Evolutionary conservation across 2,797 vertebrate species (phyloP), one percentile per base, ranked within the genome.

Genomic region (Enoplosus armatus): DNA sequence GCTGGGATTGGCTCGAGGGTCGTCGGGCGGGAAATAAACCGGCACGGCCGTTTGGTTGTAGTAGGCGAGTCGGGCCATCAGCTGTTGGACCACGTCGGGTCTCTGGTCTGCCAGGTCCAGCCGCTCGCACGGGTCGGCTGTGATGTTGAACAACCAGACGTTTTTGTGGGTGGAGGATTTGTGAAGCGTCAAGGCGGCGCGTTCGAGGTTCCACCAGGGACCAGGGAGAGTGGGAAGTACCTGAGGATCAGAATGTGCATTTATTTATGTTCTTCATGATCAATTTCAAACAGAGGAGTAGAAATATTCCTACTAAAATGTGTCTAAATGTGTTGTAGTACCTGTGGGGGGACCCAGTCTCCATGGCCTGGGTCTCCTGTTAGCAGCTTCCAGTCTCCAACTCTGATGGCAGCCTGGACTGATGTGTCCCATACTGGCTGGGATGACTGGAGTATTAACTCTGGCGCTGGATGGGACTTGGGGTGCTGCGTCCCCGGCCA

Each of bases 111-210:
- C 94, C 60, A 98, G 88, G 90, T 99, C 97, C 0, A 91, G 93
- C 2, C 97, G 95, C 83, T 99, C 98, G 0, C 96, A 99, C 1
- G 98, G 98, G 91, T 99, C 98, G 0, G 92, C 96, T 0, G 96
- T 98, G 94, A 99, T 97, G 94, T 99, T 99, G 93, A 98, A 99
- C 60, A 99, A 95, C 98, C 98, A 99, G 73, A 98, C 27, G 0
- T 94, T 96, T 82, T 95, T 96, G 45, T 75, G 77, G 5, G 89
- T 77, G 8, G 91, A 89, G 24, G 93, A 92, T 87, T 95, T 92
- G 53, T 62, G 33, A 33, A 5, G 12, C 1, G 75, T 47, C 1
- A 27, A 26, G 4, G 66, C 24, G 60, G 72, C 26, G 2, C 98
- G 95, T 65, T 99, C 98, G 15, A 99, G 94, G 92, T 97, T 97